Conservation (phyloP, 1,140 invertebrate species). For the Ptiloglossa arizonensis region DNA sequence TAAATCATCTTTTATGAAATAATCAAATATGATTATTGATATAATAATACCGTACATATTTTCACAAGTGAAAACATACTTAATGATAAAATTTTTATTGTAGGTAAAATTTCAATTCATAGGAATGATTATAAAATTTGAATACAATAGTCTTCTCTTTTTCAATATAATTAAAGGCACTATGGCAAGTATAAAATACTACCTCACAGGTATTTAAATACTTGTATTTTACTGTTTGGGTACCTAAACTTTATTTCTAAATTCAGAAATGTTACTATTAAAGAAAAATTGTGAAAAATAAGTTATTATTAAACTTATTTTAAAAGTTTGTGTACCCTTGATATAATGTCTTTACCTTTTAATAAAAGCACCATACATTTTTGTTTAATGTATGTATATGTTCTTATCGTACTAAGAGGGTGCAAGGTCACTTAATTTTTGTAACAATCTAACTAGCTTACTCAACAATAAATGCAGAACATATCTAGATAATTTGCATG, state of each 20-base stretch:
- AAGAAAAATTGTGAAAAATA: not conserved
- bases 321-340: slow-evolving; percentile 3
- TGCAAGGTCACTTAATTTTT: slow-evolving; percentile 40
- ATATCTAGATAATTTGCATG: slow-evolving; percentile 22
- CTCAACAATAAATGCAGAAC: slow-evolving; percentile 38
- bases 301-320: not conserved
- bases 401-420: slow-evolving; percentile 29
- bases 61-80: slow-evolving; percentile 5
- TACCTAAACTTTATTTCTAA: slow-evolving; percentile 2
- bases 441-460: slow-evolving; percentile 32
- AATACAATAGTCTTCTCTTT: slow-evolving; percentile 30
- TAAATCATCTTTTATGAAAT: slow-evolving; percentile 24
- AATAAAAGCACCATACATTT: slow-evolving; percentile 33
- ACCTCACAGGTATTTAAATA: slow-evolving; percentile 45
- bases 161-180: slow-evolving; percentile 54
- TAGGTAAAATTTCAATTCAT: slow-evolving; percentile 51
- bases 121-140: slow-evolving; percentile 45
- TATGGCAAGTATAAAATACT: slow-evolving; percentile 51
- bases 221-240: slow-evolving; percentile 3
- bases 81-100: slow-evolving; percentile 19
- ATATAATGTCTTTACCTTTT: slow-evolving; percentile 3
- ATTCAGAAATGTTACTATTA: slow-evolving; percentile 6
- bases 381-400: slow-evolving; percentile 2
- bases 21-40: slow-evolving; percentile 1
- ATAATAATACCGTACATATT: slow-evolving; percentile 24